Evolutionary conservation across 1,140 invertebrate species (phyloP), one percentile per base, ranked within the genome.

Genomic region (Ericerus pela): DNA sequence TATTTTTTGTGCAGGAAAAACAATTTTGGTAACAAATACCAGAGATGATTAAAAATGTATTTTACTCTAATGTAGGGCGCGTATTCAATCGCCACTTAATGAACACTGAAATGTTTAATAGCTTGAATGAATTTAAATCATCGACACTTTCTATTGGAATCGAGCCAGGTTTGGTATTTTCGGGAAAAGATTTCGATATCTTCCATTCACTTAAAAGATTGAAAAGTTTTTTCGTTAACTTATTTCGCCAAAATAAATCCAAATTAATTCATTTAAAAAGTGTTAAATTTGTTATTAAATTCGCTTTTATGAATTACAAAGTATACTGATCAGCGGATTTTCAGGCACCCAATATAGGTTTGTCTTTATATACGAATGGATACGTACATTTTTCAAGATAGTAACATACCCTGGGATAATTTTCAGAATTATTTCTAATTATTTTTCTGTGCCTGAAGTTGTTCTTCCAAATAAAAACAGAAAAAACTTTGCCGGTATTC

Each of bases 91-190:
- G 85, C 64, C 82, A 85, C 47, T 68, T 99, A 26, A 71, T 98
- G 36, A 96, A 99, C 67, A 96, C 99, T 90, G 84, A 88, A 59
- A 79, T 84, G 41, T 96, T 81, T 65, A 80, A 80, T 70, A 72
- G 79, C 10, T 73, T 96, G 65, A 69, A 76, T 41, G 83, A 88
- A 29, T 92, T 95, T 62, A 80, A 85, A 65, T 77, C 76, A 53
- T 58, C 54, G 36, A 76, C 80, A 24, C 94, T 93, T 72, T 64
- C 82, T 1, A 67, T 78, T 27, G 92, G 89, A 11, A 79, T 79
- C 0, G 99, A 98, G 71, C 95, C 96, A 2, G 86, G 93, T 65
- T 69, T 99, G 11, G 65, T 96, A 18, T 96, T 99, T 64, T 82
- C 88, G 72, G 96, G 96, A n/a, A 84, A 92, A 56, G 72, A 80